phyloP scores from a whole-genome alignment of 2,888 invertebrate genomes.

The Zaprionus lineosus region DNA sequence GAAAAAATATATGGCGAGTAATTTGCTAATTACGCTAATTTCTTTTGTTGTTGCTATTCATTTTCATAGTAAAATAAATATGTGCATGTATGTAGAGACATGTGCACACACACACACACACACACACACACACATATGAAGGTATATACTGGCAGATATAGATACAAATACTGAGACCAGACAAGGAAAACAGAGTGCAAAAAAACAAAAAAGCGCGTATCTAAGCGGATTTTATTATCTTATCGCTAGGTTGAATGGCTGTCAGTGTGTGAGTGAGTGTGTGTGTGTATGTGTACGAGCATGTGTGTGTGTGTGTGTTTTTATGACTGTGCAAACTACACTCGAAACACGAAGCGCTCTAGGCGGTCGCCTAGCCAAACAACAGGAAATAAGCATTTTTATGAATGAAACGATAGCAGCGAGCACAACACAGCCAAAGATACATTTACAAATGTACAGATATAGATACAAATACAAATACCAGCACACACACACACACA shows the following conservation, averaged over 20 bases:
- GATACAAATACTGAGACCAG: constrained; percentile 7
- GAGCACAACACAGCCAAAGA: constrained; percentile 31
- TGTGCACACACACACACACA: background rate
- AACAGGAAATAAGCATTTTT: constrained; percentile 79
- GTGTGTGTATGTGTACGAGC: constrained; percentile 12
- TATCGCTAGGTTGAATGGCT: constrained; percentile 69
- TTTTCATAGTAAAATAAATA: constrained; percentile 71
- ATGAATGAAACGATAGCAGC: constrained; percentile 75
- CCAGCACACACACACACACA: constrained; percentile 14
- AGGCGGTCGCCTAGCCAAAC: constrained; percentile 68
- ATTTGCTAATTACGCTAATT: constrained; percentile 77
- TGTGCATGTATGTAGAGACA: background rate
- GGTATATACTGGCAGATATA: constrained; percentile 13
- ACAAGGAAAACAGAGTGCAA: constrained; percentile 30
- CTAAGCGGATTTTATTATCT: constrained; percentile 77
- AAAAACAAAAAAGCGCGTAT: constrained; percentile 64
- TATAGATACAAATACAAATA: constrained; percentile 6
- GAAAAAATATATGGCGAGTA: constrained; percentile 48
- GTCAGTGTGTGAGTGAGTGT: constrained; percentile 23
- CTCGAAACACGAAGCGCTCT: constrained; percentile 62
- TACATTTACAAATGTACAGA: constrained; percentile 12
- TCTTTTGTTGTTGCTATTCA: constrained; percentile 71
- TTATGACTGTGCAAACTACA: constrained; percentile 70
- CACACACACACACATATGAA: constrained; percentile 24
- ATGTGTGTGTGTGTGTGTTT: constrained; percentile 47